Evolutionary conservation across 2,888 invertebrate species (phyloP).

Genomic region (Embidobia sp.): DNA sequence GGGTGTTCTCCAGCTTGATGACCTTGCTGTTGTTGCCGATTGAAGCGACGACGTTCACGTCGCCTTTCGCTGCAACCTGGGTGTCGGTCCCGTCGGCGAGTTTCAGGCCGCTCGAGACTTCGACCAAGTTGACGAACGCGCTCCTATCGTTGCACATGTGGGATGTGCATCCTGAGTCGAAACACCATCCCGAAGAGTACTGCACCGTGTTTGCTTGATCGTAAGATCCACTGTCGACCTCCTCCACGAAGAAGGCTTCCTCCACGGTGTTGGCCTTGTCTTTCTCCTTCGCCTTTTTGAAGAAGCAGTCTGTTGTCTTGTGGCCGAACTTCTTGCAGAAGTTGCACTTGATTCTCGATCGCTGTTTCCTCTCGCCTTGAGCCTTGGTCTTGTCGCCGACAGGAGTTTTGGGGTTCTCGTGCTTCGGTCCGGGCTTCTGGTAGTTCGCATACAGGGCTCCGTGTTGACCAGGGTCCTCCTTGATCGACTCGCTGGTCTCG

Average conservation of each 20-base stretch:
- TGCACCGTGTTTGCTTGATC: neutral
- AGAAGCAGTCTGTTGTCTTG: neutral
- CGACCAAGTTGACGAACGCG: neutral
- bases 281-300: neutral
- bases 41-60: neutral
- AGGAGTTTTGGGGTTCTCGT: neutral
- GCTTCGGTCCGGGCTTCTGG: neutral
- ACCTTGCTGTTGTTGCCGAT: neutral
- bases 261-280: neutral
- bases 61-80: neutral
- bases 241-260: neutral
- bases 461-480: neutral
- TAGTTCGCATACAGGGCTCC: constrained; percentile 8
- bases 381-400: neutral
- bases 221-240: neutral
- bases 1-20: constrained; percentile 9
- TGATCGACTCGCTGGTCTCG: constrained; percentile 48
- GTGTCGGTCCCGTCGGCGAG: constrained; percentile 3
- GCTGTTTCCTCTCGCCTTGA: neutral
- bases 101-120: neutral
- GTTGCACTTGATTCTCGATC: neutral
- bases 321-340: constrained; percentile 4
- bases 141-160: neutral
- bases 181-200: neutral
- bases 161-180: neutral